Conservation (phyloP, 2,113 vertebrate species). For the Grus americana region DNA sequence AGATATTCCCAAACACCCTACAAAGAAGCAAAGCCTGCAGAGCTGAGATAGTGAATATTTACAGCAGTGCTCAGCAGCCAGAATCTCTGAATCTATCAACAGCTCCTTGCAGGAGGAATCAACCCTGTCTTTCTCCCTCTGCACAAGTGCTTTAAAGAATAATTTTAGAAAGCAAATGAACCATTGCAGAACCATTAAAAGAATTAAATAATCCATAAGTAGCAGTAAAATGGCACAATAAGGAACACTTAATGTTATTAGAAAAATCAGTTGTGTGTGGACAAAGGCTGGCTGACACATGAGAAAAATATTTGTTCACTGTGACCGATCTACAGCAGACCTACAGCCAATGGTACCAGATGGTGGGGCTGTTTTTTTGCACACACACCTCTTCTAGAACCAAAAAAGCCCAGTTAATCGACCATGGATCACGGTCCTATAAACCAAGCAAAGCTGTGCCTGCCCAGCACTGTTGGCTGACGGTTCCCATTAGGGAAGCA, state of each 20-base stretch:
- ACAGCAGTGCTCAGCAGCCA: neutral
- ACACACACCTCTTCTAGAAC: conserved; percentile 9
- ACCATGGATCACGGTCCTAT: neutral
- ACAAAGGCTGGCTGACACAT: conserved; percentile 12
- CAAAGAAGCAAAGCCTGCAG: conserved; percentile 5
- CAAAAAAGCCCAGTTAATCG: neutral
- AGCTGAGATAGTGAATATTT: conserved; percentile 33
- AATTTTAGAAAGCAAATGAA: conserved; percentile 37
- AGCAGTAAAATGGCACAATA: conserved; percentile 3
- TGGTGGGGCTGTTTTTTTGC: neutral
- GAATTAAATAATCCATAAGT: conserved; percentile 46
- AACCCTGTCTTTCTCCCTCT: neutral
- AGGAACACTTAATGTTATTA: neutral
- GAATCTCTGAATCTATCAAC: conserved; percentile 12
- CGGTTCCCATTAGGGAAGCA: neutral
- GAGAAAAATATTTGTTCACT: neutral
- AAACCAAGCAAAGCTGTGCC: neutral
- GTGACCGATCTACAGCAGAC: neutral
- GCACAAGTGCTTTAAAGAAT: neutral
- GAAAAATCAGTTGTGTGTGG: neutral
- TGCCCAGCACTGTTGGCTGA: neutral
- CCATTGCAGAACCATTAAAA: conserved; percentile 11
- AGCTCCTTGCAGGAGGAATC: conserved; percentile 10
- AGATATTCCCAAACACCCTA: conserved; percentile 30
- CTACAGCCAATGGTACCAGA: conserved; percentile 12